Evolutionary conservation across 2,888 invertebrate species (phyloP), one percentile per base, ranked within the genome.

Genomic region (Conistra vaccinii): DNA sequence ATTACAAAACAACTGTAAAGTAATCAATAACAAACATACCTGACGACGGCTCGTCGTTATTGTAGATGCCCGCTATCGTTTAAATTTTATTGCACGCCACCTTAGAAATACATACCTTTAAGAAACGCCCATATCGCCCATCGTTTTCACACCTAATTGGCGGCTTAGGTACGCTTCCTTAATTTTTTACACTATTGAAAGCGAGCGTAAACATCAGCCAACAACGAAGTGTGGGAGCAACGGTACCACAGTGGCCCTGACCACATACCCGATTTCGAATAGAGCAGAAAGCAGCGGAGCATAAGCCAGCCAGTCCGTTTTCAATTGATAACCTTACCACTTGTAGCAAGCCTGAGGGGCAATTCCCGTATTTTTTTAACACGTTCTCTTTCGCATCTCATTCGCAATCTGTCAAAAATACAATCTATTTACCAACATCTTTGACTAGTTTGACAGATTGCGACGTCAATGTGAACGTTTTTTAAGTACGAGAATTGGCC

Each of bases 1-100:
- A 69, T 39, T 63, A 65, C 17, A 51, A 63, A 63, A 63, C 57
- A 51, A 63, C n/a, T 29, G 23, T 17, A 55, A 70, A 23, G 42
- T 57, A 51, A 58, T 58, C 3, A 71, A 51, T 57, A 20, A 71
- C 42, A 79, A 55, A 62, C 35, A 60, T 58, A 80, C 58, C 58
- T 53, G 29, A 29, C 7, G 26, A 73, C 26, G 3, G 32, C 14
- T 58, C 12, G 48, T 39, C 55, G 23, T 55, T 29, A 23, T 12
- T 55, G 45, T 26, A 32, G 48, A 17, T 10, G 12, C 26, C 39
- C 45, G 51, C 23, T 14, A 26, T 69, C 4, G 5, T 39, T n/a
- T 48, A 17, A 39, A 29, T 39, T 2, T 17, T 35, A n/a, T 32
- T 72, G 39, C 23, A 42, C 3, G 53, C 12, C 23, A 10, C 39